phyloP scores from a whole-genome alignment of 2,797 vertebrate species.

The Aplochiton taeniatus region DNA sequence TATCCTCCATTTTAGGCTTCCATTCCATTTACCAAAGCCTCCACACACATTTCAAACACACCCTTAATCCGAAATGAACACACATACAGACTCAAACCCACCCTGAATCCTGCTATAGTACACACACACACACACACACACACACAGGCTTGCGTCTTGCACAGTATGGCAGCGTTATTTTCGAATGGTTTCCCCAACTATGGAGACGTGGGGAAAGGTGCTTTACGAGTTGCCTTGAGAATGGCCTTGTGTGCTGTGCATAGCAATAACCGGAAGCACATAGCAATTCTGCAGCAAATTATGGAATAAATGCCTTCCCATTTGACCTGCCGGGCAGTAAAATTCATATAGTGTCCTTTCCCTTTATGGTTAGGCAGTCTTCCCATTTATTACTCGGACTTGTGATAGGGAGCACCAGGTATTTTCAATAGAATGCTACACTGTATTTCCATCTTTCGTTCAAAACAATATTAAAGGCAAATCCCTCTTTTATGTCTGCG shows the following conservation, averaged over 20 bases:
- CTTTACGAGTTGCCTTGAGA: conserved; percentile 50
- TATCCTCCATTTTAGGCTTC: neutral
- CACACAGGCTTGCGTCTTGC: neutral
- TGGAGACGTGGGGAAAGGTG: conserved; percentile 22
- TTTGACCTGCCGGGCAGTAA: conserved; percentile 59
- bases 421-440: conserved; percentile 18
- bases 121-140: neutral
- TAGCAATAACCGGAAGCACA: conserved; percentile 43
- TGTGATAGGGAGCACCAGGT: conserved; percentile 26
- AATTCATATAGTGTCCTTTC: conserved; percentile 50
- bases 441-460: conserved; percentile 26
- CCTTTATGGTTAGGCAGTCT: conserved; percentile 48
- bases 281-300: conserved; percentile 57
- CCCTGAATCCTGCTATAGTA: neutral
- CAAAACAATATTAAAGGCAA: conserved; percentile 36
- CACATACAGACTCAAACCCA: neutral
- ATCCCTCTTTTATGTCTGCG: conserved; percentile 46
- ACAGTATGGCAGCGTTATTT: neutral
- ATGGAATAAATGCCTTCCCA: conserved; percentile 56
- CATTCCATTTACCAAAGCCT: neutral
- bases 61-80: neutral
- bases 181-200: neutral
- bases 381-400: conserved; percentile 26
- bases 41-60: neutral
- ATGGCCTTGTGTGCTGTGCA: conserved; percentile 53